These are phyloP conservation scores for Idaea biselata DNA, from an alignment of 2,888 invertebrate genomes.

Conservation along the genomic window DNA sequence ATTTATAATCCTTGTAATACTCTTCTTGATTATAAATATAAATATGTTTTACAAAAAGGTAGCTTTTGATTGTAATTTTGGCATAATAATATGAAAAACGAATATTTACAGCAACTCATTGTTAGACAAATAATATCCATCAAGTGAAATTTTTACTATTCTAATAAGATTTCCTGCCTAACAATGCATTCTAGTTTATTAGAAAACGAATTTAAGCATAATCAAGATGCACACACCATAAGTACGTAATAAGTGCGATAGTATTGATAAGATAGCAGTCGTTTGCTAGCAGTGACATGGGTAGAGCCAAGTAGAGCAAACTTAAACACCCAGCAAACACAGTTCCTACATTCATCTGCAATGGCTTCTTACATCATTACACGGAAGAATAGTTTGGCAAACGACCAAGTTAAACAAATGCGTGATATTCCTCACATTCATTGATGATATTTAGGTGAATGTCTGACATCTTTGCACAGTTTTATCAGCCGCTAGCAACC, in stretches of 20 bases:
- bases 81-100: too few species aligned
- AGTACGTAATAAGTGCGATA: not conserved
- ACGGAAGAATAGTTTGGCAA: not conserved
- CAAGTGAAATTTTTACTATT: too few species aligned
- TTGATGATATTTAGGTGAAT: not conserved
- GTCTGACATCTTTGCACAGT: not conserved
- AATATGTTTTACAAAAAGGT: too few species aligned
- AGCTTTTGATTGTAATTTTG: too few species aligned
- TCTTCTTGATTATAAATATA: too few species aligned
- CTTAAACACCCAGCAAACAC: not conserved
- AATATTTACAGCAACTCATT: too few species aligned
- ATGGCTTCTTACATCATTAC: not conserved
- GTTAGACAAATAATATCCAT: too few species aligned
- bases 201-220: not conserved
- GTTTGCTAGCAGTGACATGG: not conserved
- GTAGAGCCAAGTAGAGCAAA: not conserved
- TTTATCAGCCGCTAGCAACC: not conserved
- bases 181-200: too few species aligned
- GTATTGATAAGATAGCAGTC: not conserved
- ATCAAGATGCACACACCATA: not conserved
- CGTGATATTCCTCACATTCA: not conserved
- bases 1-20: too few species aligned
- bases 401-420: not conserved
- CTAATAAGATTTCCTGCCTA: too few species aligned
- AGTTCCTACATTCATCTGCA: not conserved